These are phyloP conservation scores for Nebria salina DNA, from an alignment of 2,888 invertebrate species.

Conservation along the genomic window DNA sequence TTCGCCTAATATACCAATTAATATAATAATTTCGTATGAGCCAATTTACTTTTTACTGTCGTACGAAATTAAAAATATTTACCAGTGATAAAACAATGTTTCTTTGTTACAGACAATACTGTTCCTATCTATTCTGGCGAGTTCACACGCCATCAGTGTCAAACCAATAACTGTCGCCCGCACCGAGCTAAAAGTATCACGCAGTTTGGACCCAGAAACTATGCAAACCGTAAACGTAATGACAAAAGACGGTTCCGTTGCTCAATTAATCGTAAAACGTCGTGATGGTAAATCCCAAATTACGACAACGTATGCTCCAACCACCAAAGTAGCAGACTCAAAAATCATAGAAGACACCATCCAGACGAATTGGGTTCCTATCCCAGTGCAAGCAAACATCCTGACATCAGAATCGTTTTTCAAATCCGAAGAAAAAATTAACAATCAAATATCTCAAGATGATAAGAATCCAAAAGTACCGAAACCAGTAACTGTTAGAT, in stretches of 20 bases:
- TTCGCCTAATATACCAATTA: too few species aligned
- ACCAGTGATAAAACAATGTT: constrained; percentile 20
- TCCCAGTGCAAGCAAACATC: constrained; percentile 62
- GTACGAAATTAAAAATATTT: background rate
- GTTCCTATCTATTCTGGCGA: constrained; percentile 64
- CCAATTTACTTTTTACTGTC: background rate
- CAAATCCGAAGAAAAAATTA: constrained; percentile 59
- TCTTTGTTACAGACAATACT: constrained; percentile 54
- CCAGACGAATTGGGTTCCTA: constrained; percentile 36
- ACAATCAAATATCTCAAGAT: constrained; percentile 57
- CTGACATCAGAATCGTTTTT: constrained; percentile 63
- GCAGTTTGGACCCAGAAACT: constrained; percentile 79
- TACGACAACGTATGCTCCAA: constrained; percentile 59
- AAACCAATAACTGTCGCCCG: constrained; percentile 71
- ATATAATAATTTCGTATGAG: background rate
- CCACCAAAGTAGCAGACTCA: constrained; percentile 59
- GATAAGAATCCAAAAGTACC: constrained; percentile 68
- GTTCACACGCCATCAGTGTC: constrained; percentile 60
- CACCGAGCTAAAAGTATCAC: constrained; percentile 79
- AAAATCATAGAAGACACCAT: constrained; percentile 62
- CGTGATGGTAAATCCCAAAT: constrained; percentile 67
- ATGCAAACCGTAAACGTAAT: constrained; percentile 81
- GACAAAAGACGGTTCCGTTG: constrained; percentile 78
- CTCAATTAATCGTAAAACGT: constrained; percentile 80
- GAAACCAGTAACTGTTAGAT: constrained; percentile 74